Evolutionary conservation across 2,113 vertebrate species (phyloP), one percentile per base, ranked within the genome.

Genomic region (Nanger granti): DNA sequence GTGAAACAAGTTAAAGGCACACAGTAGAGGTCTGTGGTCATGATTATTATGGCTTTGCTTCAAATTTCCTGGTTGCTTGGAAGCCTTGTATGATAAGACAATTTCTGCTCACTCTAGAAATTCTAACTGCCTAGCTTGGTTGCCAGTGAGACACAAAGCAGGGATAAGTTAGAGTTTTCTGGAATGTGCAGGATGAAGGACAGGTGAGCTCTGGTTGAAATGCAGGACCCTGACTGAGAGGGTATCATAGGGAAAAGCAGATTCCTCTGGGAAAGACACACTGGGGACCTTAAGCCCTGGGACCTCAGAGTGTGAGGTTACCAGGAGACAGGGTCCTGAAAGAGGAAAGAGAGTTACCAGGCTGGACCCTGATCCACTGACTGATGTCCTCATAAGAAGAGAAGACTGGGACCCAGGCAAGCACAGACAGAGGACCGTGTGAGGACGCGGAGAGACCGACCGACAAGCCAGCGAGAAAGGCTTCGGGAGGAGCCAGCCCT

Each of bases 321-420:
- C 15, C 44, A 20, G 87, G 93, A 34, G 10, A 44, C 9, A 20
- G 57, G 29, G 57, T 37, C 41, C 15, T 83, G 15, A 28, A 83
- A 83, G 31, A 60, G 31, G 44, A 9, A 52, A 55, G n/a, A 7
- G 5, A 52, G 79, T 37, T 24, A 37, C 28, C 4, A 52, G 44
- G 14, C 6, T 8, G 2, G 79, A 59, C 24, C 24, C 22, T 64
- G 24, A 29, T 29, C 31, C 57, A n/a, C 14, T 29, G 34, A 8
- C 22, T 4, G 57, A 31, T 0, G 14, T 55, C 76, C 44, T 52
- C 2, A 0, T 11, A 26, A 44, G 26, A 82, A 28, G 55, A 34
- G 37, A 31, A 18, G 66, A 54, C 4, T 7, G 7, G n/a, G 64
- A 41, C 66, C 20, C 37, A 62, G 90, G 34, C 8, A 17, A 13